These are phyloP conservation scores for Taeniopygia guttata DNA, from an alignment of 2,797 vertebrate genomes.

Conservation along the genomic window DNA sequence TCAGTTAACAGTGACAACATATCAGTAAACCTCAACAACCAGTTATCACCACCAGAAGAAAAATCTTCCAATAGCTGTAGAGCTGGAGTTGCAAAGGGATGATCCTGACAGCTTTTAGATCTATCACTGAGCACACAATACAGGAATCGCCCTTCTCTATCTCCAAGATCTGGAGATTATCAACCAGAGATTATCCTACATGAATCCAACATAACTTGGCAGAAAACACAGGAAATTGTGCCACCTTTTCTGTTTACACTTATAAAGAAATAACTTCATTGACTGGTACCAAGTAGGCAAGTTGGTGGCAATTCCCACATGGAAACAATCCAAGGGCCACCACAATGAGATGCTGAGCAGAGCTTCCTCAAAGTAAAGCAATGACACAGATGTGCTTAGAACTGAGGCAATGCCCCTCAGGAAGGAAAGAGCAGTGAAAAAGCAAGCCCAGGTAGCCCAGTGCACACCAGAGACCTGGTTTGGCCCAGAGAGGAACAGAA, in stretches of 20 bases:
- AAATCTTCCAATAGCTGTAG: background rate
- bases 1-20: background rate
- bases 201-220: background rate
- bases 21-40: background rate
- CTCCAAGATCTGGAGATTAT: background rate
- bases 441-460: background rate
- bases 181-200: background rate
- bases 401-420: background rate
- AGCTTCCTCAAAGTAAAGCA: background rate
- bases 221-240: background rate
- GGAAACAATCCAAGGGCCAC: background rate
- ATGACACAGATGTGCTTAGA: background rate
- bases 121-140: background rate
- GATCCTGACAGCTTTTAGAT: background rate
- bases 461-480: background rate
- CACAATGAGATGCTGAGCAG: fast-evolving
- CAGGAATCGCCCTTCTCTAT: background rate
- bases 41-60: background rate
- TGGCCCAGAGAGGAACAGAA: background rate
- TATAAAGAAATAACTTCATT: background rate
- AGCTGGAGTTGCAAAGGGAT: background rate
- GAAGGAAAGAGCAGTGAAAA: background rate
- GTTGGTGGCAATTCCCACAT: background rate
- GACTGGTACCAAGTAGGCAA: background rate
- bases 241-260: background rate